These are phyloP conservation scores for Hoplodrina ambigua DNA, from an alignment of 2,888 invertebrate species.

Conservation along the genomic window DNA sequence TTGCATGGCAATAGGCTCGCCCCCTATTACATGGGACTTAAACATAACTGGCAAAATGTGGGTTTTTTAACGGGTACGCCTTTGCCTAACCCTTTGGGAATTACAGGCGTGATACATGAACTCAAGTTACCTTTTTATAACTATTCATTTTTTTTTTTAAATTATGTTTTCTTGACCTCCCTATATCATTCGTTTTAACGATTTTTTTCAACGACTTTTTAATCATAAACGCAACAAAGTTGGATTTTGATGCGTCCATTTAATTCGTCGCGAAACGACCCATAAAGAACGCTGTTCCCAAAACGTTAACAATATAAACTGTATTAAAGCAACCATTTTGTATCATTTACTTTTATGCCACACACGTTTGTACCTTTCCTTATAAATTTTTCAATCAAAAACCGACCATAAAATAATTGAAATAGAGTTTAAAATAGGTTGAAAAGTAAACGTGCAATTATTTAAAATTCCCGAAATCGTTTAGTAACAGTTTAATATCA, in stretches of 20 bases:
- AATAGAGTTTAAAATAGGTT: slow-evolving; percentile 18
- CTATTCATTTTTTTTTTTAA: no score
- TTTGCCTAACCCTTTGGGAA: no score
- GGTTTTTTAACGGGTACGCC: no score
- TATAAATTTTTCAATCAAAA: slow-evolving; percentile 4
- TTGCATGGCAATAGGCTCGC: no score
- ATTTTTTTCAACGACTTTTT: slow-evolving; percentile 2
- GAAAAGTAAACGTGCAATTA: slow-evolving; percentile 27
- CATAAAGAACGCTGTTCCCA: slow-evolving; percentile 41
- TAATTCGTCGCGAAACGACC: slow-evolving; percentile 32
- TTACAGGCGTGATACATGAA: no score
- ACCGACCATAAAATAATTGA: background rate
- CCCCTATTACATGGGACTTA: no score
- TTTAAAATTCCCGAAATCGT: slow-evolving; percentile 60
- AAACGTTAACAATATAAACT: slow-evolving; percentile 48
- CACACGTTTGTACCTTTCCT: slow-evolving; percentile 46
- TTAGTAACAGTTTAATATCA: slow-evolving; percentile 57
- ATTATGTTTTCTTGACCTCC: background rate
- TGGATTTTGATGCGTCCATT: slow-evolving; percentile 25
- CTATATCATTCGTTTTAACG: slow-evolving; percentile 15
- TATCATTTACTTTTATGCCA: slow-evolving; percentile 49
- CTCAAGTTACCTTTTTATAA: no score
- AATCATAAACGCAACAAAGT: slow-evolving; percentile 28
- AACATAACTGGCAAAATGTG: no score
- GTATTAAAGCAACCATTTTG: slow-evolving; percentile 48